Evolutionary conservation across 1,140 invertebrate species (phyloP), one percentile per base, ranked within the genome.

Genomic region (Hyphantria cunea): DNA sequence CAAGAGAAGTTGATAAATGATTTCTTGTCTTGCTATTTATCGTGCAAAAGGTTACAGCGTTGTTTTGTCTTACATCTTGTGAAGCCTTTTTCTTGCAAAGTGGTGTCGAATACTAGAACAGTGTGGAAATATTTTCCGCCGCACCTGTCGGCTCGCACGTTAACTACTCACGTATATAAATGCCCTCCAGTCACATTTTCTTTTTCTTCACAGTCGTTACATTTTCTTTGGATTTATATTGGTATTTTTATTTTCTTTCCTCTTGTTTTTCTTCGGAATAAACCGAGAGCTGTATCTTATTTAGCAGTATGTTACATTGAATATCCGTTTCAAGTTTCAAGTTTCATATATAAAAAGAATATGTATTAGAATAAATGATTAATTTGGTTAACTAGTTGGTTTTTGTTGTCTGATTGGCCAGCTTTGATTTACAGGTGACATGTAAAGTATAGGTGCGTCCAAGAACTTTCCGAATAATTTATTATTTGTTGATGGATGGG

Each of bases 161-260:
- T 68, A 69, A 70, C 66, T 70, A 61, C 65, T 54, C 65, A 61
- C 69, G 45, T 72, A 73, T 70, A 71, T 63, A 72, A 74, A 70
- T 78, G 68, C 66, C 77, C 66, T 73, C 66, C 67, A 73, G 72
- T 75, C 70, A 74, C 69, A 73, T 68, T 77, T 73, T 68, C 72
- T 66, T 70, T 68, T 73, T 65, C 61, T 49, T 64, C 62, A 51
- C 56, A 44, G 51, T 62, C 56, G 58, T 55, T 69, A 70, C 60
- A 41, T 65, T 64, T 59, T 56, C 42, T 47, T 56, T 69, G 59
- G 68, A 68, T 66, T 68, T 63, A 65, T 74, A 25, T 25, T 25
- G 17, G 64, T 66, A 49, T 62, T 55, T 66, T 69, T 69, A 67
- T 69, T 58, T 63, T 60, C 39, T 48, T 62, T 59, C 33, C 39